Percentiles rank a stretch among this genome's conserved stretches.
phyloP scores from a whole-genome alignment of 2,113 vertebrate species.

The Phylloscopus trochiloides region DNA sequence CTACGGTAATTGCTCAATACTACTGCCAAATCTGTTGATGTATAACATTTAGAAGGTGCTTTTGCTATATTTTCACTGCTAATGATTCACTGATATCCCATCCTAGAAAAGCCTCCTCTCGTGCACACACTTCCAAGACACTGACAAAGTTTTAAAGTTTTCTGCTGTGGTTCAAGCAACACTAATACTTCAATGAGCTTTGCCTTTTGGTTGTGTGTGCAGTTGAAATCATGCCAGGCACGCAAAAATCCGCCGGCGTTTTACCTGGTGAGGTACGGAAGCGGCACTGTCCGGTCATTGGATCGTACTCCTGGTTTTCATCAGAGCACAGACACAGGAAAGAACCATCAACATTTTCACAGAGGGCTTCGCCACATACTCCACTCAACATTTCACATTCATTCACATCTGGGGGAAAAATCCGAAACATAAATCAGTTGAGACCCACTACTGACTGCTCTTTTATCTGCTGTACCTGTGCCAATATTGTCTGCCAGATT shows the following conservation, averaged over 20 bases:
- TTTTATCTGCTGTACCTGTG: conserved; percentile 11
- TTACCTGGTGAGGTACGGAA: conserved; percentile 80
- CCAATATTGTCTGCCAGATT: not conserved
- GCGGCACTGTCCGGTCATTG: conserved; percentile 88
- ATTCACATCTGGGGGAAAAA: conserved; percentile 86
- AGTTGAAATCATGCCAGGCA: not conserved
- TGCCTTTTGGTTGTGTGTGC: not conserved
- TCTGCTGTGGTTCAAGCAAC: not conserved
- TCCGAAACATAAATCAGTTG: not conserved
- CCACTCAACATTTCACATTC: conserved; percentile 91
- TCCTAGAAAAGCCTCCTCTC: not conserved
- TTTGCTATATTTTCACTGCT: not conserved
- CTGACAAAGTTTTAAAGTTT: not conserved
- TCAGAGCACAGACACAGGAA: conserved; percentile 88
- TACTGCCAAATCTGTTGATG: not conserved
- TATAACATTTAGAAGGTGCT: not conserved
- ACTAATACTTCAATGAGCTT: not conserved
- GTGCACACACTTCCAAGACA: not conserved
- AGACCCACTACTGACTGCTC: not conserved
- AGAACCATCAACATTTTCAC: conserved; percentile 89
- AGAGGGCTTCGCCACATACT: conserved; percentile 92
- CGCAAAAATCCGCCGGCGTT: not conserved
- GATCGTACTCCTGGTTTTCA: conserved; percentile 86
- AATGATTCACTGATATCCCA: not conserved
- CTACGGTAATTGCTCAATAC: not conserved